Evolutionary conservation across 2,113 vertebrate species (phyloP).

Genomic region (Nannospalax galili): DNA sequence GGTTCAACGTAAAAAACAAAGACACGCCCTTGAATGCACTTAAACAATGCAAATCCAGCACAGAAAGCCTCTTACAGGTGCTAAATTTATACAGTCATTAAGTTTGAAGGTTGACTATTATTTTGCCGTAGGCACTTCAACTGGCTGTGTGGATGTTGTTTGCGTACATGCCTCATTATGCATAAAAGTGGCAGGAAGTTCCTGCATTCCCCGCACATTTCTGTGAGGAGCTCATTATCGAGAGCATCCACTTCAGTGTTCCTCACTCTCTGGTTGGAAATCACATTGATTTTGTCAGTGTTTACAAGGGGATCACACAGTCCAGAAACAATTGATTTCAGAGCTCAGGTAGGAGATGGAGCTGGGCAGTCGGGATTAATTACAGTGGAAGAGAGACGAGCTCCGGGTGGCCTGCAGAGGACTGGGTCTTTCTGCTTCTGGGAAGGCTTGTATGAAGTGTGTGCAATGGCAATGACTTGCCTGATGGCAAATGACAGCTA

Average conservation of each 20-base stretch:
- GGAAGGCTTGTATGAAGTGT: not conserved
- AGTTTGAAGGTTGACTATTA: conserved; percentile 37
- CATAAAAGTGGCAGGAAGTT: not conserved
- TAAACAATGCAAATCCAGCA: not conserved
- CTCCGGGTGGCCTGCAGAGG: too few relatives aligned
- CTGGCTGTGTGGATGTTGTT: not conserved
- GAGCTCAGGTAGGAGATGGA: not conserved
- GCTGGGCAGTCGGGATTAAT: not conserved
- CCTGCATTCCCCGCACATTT: not conserved
- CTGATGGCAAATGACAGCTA: not conserved
- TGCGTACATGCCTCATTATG: conserved; percentile 1
- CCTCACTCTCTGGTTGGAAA: not conserved
- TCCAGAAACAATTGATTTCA: not conserved
- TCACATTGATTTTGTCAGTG: conserved; percentile 16
- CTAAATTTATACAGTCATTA: not conserved
- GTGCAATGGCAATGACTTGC: not conserved
- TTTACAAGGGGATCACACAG: not conserved
- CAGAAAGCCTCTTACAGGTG: not conserved
- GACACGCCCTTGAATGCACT: not conserved
- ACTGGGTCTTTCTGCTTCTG: not conserved
- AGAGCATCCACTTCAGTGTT: not conserved
- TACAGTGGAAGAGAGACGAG: fast-evolving
- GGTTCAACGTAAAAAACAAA: not conserved
- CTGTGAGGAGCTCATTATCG: not conserved
- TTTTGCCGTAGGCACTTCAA: not conserved